These are phyloP conservation scores for Acanthosepion esculentum DNA, from an alignment of 2,888 invertebrate genomes.

Conservation along the genomic window DNA sequence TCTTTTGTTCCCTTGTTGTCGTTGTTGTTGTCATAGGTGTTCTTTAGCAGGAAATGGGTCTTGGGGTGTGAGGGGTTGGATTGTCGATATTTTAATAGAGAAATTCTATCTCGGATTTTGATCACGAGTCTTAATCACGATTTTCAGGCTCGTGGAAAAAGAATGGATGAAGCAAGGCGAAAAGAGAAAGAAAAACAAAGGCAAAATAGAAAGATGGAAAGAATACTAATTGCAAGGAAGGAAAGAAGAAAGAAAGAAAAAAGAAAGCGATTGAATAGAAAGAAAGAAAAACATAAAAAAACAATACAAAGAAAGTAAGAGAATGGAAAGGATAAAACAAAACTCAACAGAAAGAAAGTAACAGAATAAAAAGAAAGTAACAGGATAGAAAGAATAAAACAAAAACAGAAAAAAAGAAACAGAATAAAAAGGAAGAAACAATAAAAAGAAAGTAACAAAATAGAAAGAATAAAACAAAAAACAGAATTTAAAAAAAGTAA, in stretches of 20 bases:
- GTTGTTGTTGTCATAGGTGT: neutral
- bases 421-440: neutral
- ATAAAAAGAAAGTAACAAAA: neutral
- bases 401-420: neutral
- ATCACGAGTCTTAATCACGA: neutral
- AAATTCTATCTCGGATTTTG: neutral
- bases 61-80: neutral
- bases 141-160: neutral
- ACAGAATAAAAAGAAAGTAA: neutral
- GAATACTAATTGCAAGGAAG: too few relatives aligned
- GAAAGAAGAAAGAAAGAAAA: neutral
- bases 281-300: neutral
- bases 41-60: neutral
- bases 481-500: neutral
- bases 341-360: too few relatives aligned
- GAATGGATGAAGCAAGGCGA: neutral
- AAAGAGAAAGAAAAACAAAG: neutral
- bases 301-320: neutral
- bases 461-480: neutral
- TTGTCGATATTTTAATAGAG: neutral
- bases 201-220: neutral
- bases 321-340: neutral
- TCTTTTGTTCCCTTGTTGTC: neutral
- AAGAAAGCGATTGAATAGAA: neutral
- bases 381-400: neutral